These are phyloP conservation scores for Eulemur coronatus DNA, from an alignment of 2,797 vertebrate genomes.

Conservation along the genomic window DNA sequence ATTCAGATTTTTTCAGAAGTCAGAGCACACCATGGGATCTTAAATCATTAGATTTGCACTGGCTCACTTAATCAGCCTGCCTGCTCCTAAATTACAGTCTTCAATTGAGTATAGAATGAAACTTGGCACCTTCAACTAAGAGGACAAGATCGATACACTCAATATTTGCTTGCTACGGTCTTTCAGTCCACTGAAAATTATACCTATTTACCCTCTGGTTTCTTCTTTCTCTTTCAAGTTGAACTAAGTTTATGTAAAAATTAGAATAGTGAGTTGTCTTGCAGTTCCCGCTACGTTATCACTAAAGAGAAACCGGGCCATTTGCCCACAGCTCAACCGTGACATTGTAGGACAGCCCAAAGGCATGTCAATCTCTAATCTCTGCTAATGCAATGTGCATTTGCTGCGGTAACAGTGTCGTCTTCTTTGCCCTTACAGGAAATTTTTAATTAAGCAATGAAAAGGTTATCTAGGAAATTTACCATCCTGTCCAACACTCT, in stretches of 20 bases:
- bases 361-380: background rate
- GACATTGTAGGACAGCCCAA: background rate
- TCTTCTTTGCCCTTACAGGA: background rate
- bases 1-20: slow-evolving; percentile 19
- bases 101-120: slow-evolving; percentile 18
- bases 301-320: background rate
- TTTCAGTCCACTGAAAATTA: background rate
- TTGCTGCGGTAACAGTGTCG: background rate
- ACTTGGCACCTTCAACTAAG: background rate
- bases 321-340: background rate
- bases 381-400: fast-evolving
- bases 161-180: background rate
- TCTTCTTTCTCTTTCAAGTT: slow-evolving; percentile 15
- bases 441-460: background rate
- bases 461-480: background rate
- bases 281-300: background rate
- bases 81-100: background rate
- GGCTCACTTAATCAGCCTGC: background rate
- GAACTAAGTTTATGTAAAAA: background rate
- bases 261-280: background rate
- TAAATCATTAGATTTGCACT: background rate
- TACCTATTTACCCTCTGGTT: background rate
- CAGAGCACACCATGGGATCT: background rate
- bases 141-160: background rate
- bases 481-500: background rate